A percentile compares a stretch with the other conserved stretches of the same genome.
Evolutionary conservation across 2,113 vertebrate species (phyloP).

Genomic region (Dromaius novaehollandiae): DNA sequence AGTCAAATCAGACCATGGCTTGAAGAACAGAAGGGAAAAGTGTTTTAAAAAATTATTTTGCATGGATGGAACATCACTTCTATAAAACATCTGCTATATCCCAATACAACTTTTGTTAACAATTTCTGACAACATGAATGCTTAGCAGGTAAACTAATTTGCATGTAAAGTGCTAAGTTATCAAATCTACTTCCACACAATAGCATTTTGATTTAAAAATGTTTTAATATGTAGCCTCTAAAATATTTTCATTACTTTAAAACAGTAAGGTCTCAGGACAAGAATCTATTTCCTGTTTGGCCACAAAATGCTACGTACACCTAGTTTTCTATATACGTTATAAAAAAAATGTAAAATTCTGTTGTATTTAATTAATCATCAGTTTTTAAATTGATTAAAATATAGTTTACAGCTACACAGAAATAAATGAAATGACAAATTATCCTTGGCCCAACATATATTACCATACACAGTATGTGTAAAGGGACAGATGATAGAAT

Average conservation of each 20-base stretch:
- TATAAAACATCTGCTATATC: not conserved
- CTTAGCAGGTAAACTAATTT: not conserved
- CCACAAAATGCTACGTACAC: not conserved
- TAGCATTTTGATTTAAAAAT: not conserved
- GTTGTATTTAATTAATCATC: not conserved
- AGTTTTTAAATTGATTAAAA: not conserved
- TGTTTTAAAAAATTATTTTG: not conserved
- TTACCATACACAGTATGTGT: not conserved
- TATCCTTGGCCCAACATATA: not conserved
- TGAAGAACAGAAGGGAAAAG: not conserved
- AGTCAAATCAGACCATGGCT: not conserved
- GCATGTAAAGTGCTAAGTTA: not conserved
- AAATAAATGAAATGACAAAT: not conserved
- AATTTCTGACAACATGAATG: not conserved
- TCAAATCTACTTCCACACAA: not conserved
- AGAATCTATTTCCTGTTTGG: not conserved
- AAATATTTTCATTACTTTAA: not conserved
- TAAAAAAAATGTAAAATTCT: not conserved
- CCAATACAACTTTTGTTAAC: not conserved
- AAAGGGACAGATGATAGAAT: not conserved
- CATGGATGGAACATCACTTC: not conserved
- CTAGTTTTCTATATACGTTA: not conserved
- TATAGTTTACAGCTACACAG: not conserved
- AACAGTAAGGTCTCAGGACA: not conserved
- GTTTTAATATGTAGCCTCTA: not conserved